Conservation (phyloP, 2,888 invertebrate genomes). For the Lasioglossum calceatum region DNA sequence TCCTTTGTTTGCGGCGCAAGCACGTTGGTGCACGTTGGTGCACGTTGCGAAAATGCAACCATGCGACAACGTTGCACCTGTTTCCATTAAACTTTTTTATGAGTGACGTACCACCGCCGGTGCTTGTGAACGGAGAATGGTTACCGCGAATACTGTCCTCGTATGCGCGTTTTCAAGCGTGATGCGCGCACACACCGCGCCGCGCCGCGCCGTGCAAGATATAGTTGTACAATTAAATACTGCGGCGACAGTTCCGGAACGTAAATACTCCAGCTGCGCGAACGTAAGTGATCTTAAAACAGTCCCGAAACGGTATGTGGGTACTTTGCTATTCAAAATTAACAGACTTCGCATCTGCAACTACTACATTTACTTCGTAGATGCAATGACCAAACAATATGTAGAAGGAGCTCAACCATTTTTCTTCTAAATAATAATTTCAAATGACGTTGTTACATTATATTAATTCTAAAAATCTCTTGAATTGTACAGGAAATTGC, state of each 20-base stretch:
- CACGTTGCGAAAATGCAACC: slow-evolving; percentile 28
- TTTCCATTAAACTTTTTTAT: slow-evolving; percentile 41
- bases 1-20: slow-evolving; percentile 46
- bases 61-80: slow-evolving; percentile 22
- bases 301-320: background rate
- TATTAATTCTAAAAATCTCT: too few species aligned
- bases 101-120: slow-evolving; percentile 22
- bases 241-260: slow-evolving; percentile 1
- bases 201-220: background rate
- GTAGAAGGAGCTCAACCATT: background rate
- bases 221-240: background rate
- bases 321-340: background rate
- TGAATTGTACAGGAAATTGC: too few species aligned
- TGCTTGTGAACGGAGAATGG: slow-evolving; percentile 18
- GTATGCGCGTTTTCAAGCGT: background rate
- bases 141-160: slow-evolving; percentile 15
- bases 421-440: background rate
- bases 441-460: too few species aligned
- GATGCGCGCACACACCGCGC: background rate
- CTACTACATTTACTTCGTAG: background rate
- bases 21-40: background rate
- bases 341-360: background rate
- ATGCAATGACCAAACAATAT: too few species aligned
- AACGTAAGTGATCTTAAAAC: background rate
- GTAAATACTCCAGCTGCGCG: background rate